Percentiles rank a stretch among this genome's conserved stretches.
These are phyloP conservation scores for Gavia stellata DNA, from an alignment of 2,113 vertebrate species.

Conservation along the genomic window DNA sequence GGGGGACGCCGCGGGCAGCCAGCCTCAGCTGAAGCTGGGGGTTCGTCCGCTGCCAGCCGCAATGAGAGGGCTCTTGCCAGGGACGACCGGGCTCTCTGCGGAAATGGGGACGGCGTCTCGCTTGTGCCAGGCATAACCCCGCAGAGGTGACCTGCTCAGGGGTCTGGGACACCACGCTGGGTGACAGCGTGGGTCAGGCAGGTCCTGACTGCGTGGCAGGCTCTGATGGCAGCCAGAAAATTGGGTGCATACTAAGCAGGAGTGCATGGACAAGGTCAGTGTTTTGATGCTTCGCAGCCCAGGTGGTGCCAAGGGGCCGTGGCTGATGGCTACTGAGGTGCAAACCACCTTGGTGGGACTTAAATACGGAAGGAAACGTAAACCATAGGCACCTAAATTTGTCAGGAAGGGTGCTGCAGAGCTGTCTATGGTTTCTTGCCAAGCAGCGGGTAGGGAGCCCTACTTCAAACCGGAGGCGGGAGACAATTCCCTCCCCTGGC, in stretches of 20 bases:
- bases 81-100: neutral
- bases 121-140: neutral
- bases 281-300: rapidly evolving
- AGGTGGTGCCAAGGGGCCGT: rapidly evolving
- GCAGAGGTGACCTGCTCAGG: rapidly evolving
- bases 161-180: rapidly evolving
- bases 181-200: neutral
- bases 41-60: rapidly evolving
- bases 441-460: neutral
- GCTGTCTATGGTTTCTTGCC: neutral
- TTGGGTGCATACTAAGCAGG: rapidly evolving
- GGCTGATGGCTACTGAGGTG: neutral
- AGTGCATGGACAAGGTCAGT: rapidly evolving
- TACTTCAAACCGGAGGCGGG: neutral
- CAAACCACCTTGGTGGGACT: neutral
- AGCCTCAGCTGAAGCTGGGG: neutral
- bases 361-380: rapidly evolving
- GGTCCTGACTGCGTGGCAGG: rapidly evolving
- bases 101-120: rapidly evolving
- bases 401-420: neutral
- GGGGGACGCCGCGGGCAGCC: rapidly evolving
- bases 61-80: neutral
- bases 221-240: neutral
- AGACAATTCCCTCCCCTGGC: neutral
- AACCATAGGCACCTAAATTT: neutral